Evolutionary conservation across 2,888 invertebrate genomes (phyloP), one percentile per base, ranked within the genome.

Genomic region (Lamellibrachia satsuma): DNA sequence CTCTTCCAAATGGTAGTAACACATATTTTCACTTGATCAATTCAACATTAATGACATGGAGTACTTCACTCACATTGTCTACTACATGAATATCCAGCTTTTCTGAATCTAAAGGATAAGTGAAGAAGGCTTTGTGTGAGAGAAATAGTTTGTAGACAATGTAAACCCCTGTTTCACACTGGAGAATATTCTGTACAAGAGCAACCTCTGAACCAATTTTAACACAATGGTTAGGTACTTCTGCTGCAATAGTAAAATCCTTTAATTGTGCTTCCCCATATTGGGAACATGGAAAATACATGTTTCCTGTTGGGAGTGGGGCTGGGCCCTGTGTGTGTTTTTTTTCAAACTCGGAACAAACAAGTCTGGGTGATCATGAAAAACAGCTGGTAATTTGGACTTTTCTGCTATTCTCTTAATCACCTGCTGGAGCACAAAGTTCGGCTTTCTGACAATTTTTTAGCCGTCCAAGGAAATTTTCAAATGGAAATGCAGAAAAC

Each of bases 181-280:
- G 60, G 60, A 60, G 60, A 60, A 60, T 60, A 60, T 60, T 60
- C 60, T 60, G 60, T 60, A 60, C 60, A 60, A 60, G 60, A 60
- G 60, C 60, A 60, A 60, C 60, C 3, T 60, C 11, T 60, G 60
- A 60, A 60, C 60, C 60, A 60, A 60, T 60, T 60, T 60, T 60
- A 60, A 60, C 60, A 60, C 9, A 60, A 60, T 60, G 60, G 60
- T 60, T 39, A 1, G 39, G 39, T 39, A 60, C 60, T 60, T 60
- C 60, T 9, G 60, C 60, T 60, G 60, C 60, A 60, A 60, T 60
- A 60, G 11, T 15, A 60, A 60, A 4, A 60, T 60, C 60, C 60
- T 60, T 60, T 15, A 60, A 60, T 60, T 60, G 60, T 39, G 39
- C 39, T 39, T 39, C 39, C 39, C 39, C 39, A 39, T 39, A 39